Evolutionary conservation across 2,113 vertebrate species (phyloP), one percentile per base, ranked within the genome.

Genomic region (Periophthalmus modestus): DNA sequence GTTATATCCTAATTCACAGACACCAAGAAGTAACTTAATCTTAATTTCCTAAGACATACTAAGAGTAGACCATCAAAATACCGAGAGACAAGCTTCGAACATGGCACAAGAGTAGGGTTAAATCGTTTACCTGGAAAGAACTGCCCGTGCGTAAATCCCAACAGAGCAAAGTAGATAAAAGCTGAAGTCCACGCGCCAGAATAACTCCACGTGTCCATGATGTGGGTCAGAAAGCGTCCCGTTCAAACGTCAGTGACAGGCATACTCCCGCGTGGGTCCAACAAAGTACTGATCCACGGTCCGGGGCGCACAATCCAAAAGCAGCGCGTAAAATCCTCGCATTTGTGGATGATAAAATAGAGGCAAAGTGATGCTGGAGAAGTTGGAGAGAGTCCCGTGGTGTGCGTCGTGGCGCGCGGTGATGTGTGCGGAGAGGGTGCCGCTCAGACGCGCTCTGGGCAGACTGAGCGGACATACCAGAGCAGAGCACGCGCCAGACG

Each of bases 91-190:
- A 13, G 33, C 6, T 1, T 15, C n/a, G 0, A 58, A 28, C 2
- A n/a, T 5, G 2, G 16, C 10, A 16, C 13, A n/a, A 65, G 5
- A 7, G 10, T 69, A 21, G 0, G 70, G 23, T 63, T 2, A 68
- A 15, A 24, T 0, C 1, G 7, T 48, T 84, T 86, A 91, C 90
- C 90, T 89, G 90, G 89, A 43, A 90, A 92, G 75, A 90, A 89
- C 11, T 92, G 89, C 78, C 80, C 89, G 0, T 50, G 68, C 24
- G 84, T 74, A 74, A 80, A 79, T 83, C 81, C 90, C 63, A 74
- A 83, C 58, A 85, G 72, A 65, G 36, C 23, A 78, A 82, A 87
- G 79, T 48, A 55, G 80, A 83, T 48, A 50, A 89, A 71, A 78
- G 69, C 73, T 33, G 78, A 36, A 9, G 68, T 54, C 59, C 75